Conservation (phyloP, 2,888 invertebrate genomes). For the Trichogramma dendrolimi region DNA sequence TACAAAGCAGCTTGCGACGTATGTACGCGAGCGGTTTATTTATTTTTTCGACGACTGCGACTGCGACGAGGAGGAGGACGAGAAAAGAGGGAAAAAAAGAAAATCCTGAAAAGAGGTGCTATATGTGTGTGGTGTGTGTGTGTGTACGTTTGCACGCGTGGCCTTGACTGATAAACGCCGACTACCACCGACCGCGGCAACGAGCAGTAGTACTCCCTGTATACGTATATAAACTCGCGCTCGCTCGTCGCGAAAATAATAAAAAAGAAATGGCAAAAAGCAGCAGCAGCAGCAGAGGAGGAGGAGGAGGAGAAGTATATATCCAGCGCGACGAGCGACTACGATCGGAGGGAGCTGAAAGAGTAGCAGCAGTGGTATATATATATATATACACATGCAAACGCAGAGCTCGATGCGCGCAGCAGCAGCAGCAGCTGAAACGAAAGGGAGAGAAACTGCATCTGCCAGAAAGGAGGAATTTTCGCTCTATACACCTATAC, state of each 20-base stretch:
- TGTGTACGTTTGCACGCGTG: constrained; percentile 3
- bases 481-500: too few relatives aligned
- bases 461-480: too few relatives aligned
- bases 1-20: too few relatives aligned
- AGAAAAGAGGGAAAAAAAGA: constrained; percentile 11
- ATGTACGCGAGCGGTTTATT: too few relatives aligned
- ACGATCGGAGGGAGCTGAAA: not conserved
- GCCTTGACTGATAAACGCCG: constrained; percentile 30
- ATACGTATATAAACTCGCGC: not conserved
- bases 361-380: too few relatives aligned
- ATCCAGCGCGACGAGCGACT: constrained; percentile 5
- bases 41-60: not conserved
- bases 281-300: not conserved
- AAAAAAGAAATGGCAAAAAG: constrained; percentile 6
- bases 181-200: not conserved
- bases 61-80: constrained; percentile 15
- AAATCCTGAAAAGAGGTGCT: not conserved
- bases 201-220: not conserved
- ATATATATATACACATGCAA: too few relatives aligned
- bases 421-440: too few relatives aligned
- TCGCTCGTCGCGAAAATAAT: constrained; percentile 9
- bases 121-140: too few relatives aligned
- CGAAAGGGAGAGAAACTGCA: too few relatives aligned
- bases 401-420: too few relatives aligned
- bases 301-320: constrained; percentile 8